Conservation (phyloP, 2,888 invertebrate genomes). For the Heliconius ethilla region DNA sequence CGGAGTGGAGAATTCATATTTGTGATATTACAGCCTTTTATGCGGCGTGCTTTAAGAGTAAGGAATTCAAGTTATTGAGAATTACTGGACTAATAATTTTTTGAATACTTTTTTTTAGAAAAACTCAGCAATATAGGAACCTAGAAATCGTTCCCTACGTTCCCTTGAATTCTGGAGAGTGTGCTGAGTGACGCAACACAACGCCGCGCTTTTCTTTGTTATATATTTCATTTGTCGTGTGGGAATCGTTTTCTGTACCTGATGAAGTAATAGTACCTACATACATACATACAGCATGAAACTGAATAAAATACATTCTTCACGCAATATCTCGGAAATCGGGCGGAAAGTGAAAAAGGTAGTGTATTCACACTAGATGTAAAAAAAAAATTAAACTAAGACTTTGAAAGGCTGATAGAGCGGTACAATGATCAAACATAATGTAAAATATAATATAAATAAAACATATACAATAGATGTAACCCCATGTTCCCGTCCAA, state of each 20-base stretch:
- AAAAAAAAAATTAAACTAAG: background rate
- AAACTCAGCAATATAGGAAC: no score
- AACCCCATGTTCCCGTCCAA: background rate
- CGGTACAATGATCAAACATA: no score
- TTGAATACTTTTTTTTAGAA: background rate
- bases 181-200: no score
- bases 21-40: constrained; percentile 37
- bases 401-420: no score
- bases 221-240: no score
- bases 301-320: background rate
- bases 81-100: constrained; percentile 15
- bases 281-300: no score
- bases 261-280: no score
- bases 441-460: no score
- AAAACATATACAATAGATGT: background rate
- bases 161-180: no score
- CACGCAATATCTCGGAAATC: background rate
- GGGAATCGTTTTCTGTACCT: no score
- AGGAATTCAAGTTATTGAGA: constrained; percentile 20
- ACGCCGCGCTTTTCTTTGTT: no score
- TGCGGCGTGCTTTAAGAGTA: constrained; percentile 18
- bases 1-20: constrained; percentile 37
- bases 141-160: no score
- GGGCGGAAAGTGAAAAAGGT: background rate
- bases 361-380: background rate